Evolutionary conservation across 2,888 invertebrate species (phyloP).

Genomic region (Stratiomys singularior): DNA sequence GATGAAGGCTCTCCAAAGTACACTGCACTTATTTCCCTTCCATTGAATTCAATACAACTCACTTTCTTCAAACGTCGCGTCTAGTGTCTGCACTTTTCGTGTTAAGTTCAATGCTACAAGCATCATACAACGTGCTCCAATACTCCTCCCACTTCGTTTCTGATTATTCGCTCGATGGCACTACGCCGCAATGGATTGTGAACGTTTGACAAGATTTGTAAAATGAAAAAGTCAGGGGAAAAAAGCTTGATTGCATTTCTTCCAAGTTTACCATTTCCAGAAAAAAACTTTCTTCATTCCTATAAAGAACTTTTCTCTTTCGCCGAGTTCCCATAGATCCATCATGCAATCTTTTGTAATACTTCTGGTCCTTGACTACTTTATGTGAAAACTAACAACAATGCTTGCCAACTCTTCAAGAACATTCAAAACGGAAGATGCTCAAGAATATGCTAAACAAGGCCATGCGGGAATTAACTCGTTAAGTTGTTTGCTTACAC

Average conservation of each 20-base stretch:
- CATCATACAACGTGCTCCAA: neutral
- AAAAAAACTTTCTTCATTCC: constrained; percentile 17
- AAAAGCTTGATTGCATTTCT: neutral
- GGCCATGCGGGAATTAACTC: constrained; percentile 40
- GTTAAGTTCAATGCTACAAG: constrained; percentile 44
- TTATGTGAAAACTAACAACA: neutral
- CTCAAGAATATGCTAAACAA: constrained; percentile 11
- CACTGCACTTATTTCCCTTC: constrained; percentile 34
- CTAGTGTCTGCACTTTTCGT: constrained; percentile 7
- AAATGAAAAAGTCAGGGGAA: neutral
- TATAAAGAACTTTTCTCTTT: too few relatives aligned
- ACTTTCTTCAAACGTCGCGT: too few relatives aligned
- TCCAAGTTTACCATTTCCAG: neutral
- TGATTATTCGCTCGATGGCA: too few relatives aligned
- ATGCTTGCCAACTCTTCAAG: neutral
- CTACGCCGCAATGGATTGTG: too few relatives aligned
- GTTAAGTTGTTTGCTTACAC: constrained; percentile 30
- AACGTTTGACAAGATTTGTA: too few relatives aligned
- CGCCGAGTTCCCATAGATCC: neutral
- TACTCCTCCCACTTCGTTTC: neutral
- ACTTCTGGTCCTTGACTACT: neutral
- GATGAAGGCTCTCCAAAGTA: constrained; percentile 33
- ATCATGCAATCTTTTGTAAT: neutral
- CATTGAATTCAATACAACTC: constrained; percentile 8
- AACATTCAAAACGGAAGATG: neutral